Percentiles rank a stretch among this genome's conserved stretches.
Conservation (phyloP, 2,888 invertebrate species). For the Sinohyriopsis cumingii region DNA sequence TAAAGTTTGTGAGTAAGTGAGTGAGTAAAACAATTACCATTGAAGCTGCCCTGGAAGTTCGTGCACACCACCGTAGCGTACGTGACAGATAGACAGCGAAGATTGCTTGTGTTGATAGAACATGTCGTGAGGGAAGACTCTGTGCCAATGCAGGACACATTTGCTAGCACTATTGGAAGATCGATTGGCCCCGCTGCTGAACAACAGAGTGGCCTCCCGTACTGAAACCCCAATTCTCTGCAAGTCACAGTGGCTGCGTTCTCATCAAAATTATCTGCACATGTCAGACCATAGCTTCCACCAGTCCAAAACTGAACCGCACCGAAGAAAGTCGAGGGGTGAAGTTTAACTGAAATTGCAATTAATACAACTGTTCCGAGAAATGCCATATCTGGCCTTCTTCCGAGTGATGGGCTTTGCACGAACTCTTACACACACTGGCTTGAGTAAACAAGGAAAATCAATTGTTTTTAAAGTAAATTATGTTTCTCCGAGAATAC, state of each 20-base stretch:
- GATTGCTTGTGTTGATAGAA: slow-evolving; percentile 9
- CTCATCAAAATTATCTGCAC: slow-evolving; percentile 82
- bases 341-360: slow-evolving; percentile 19
- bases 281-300: slow-evolving; percentile 72
- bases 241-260: slow-evolving; percentile 76
- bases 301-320: slow-evolving; percentile 39
- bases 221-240: slow-evolving; percentile 68
- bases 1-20: too few species aligned
- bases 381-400: too few species aligned
- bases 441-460: too few species aligned
- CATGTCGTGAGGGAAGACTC: slow-evolving; percentile 34
- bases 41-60: slow-evolving; percentile 1
- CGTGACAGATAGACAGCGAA: slow-evolving; percentile 23
- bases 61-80: slow-evolving; percentile 44
- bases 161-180: slow-evolving; percentile 42
- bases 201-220: slow-evolving; percentile 35
- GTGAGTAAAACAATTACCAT: background rate
- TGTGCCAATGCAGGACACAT: slow-evolving; percentile 72
- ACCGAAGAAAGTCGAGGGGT: slow-evolving; percentile 23
- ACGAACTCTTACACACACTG: too few species aligned
- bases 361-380: background rate
- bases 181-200: slow-evolving; percentile 34
- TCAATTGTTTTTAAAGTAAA: too few species aligned
- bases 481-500: too few species aligned
- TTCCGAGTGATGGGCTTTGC: too few species aligned